These are phyloP conservation scores for Lucilia sericata DNA, from an alignment of 1,140 invertebrate species.

Conservation along the genomic window DNA sequence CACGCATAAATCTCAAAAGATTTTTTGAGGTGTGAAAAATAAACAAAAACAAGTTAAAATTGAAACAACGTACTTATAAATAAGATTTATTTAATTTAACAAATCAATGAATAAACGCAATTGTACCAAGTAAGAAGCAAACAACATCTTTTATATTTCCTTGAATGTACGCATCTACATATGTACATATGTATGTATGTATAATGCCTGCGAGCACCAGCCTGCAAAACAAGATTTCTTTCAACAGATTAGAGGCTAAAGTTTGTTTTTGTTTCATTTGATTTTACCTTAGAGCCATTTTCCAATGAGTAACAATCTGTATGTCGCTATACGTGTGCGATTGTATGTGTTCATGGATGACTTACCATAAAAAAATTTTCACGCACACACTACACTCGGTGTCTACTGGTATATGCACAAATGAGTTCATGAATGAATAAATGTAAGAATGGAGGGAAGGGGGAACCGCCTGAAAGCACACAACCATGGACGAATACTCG, in stretches of 20 bases:
- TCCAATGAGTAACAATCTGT: conserved; percentile 4
- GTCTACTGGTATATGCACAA: neutral
- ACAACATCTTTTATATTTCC: too few relatives aligned
- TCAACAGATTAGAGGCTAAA: conserved; percentile 38
- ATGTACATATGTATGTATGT: neutral
- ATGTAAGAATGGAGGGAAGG: neutral
- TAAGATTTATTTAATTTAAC: neutral
- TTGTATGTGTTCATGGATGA: neutral
- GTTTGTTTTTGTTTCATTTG: conserved; percentile 31
- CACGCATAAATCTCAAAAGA: neutral
- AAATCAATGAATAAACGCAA: neutral
- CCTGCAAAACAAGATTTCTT: conserved; percentile 29
- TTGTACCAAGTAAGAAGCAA: neutral
- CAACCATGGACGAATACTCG: too few relatives aligned
- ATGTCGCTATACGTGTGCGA: neutral
- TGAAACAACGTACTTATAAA: too few relatives aligned
- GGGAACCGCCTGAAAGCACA: too few relatives aligned
- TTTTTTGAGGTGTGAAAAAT: neutral
- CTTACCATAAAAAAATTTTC: neutral
- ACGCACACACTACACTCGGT: neutral
- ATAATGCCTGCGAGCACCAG: conserved; percentile 33
- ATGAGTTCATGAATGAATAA: neutral
- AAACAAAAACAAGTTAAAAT: neutral
- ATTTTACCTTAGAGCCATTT: conserved; percentile 32
- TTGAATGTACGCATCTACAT: neutral